Conservation (phyloP, 2,113 vertebrate genomes). For the Oriolus oriolus region DNA sequence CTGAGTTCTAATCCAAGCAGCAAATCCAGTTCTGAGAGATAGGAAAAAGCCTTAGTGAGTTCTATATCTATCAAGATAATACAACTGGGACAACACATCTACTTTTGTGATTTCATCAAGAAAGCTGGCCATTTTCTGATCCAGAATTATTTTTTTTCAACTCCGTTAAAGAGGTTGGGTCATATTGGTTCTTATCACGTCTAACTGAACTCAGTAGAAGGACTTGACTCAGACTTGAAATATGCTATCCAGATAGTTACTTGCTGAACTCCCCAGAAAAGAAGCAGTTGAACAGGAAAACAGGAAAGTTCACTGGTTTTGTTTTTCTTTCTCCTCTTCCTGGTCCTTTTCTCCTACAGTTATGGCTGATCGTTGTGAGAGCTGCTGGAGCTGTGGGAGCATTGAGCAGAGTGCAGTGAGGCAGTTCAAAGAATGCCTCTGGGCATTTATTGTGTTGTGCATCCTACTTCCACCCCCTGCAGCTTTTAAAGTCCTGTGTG, state of each 20-base stretch:
- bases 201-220: background rate
- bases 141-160: background rate
- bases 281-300: background rate
- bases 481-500: background rate
- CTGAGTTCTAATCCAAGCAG: background rate
- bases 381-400: background rate
- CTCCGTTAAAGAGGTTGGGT: background rate
- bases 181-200: background rate
- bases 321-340: background rate
- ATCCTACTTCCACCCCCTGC: background rate
- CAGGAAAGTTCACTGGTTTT: background rate
- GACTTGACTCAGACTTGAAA: background rate
- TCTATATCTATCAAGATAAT: background rate
- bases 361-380: background rate
- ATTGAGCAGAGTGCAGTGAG: background rate
- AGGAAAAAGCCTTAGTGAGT: background rate
- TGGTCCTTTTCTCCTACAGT: background rate
- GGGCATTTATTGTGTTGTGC: background rate
- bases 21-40: background rate
- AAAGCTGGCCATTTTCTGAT: background rate
- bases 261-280: background rate
- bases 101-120: background rate
- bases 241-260: background rate
- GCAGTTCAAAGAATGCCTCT: background rate
- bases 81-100: background rate